Evolutionary conservation across 2,888 invertebrate species (phyloP), one percentile per base, ranked within the genome.

Genomic region (Napeogenes sylphis): DNA sequence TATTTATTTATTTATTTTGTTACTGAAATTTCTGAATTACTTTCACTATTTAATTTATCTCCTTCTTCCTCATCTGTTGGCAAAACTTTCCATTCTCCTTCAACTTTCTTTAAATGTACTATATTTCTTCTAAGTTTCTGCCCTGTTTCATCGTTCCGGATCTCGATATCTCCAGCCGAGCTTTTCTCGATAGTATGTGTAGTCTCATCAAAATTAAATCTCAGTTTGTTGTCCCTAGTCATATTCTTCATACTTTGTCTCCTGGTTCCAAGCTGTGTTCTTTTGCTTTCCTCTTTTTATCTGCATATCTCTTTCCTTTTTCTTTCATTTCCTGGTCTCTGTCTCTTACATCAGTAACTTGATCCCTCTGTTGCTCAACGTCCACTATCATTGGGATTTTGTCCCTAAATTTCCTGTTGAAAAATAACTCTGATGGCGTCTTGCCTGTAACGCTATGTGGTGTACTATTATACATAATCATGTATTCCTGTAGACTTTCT

Each of bases 351-450:
- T 71, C 67, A 5, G 42, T 8, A 57, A 67, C 68, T 38, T 55
- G 51, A 5, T n/a, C 13, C 8, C 10, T 60, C 5, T 67, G 46
- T 21, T 21, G 21, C 60, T 67, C 68, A 14, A 45, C 72, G 4
- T 73, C 73, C 45, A 13, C 32, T 6, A 68, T 51, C 59, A 55
- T 56, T 1, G 71, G 70, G 2, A 70, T 56, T 45, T 73, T 73
- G 32, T 78, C 78, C 32, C 74, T 55, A 57, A 73, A 70, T 56
- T 72, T 62, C n/a, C 75, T 58, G 10, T 56, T 56, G 38, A 69
- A 74, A 60, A 74, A 71, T 61, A 72, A 64, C 56, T 73, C 71
- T 21, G 72, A 45, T 0, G 73, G 73, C 1, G 72, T 58, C 63
- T 66, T 71, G 2, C 78, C 71, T 4, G 77, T 77, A 0, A 71